A percentile compares a stretch with the other conserved stretches of the same genome.
Conservation (phyloP, 1,140 invertebrate species). For the Hycleus cichorii region DNA sequence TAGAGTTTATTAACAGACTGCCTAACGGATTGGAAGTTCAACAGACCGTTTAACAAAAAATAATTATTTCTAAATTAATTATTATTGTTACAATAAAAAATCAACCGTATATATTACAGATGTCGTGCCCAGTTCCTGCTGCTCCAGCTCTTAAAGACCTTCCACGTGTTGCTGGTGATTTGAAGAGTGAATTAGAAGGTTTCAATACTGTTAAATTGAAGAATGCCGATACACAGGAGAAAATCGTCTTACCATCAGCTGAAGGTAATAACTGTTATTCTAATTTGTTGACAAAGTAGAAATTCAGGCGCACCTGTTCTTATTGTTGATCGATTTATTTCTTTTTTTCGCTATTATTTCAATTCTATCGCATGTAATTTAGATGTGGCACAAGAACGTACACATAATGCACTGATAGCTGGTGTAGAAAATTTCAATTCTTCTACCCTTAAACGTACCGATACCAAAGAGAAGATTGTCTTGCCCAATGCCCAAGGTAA, state of each 20-base stretch:
- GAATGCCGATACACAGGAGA: constrained; percentile 77
- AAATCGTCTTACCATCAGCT: constrained; percentile 78
- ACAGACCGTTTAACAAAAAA: background rate
- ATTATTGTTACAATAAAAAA: too few relatives aligned
- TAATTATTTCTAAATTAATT: too few relatives aligned
- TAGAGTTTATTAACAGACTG: constrained; percentile 9
- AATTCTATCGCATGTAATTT: constrained; percentile 24
- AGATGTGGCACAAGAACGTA: constrained; percentile 70
- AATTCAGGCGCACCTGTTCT: background rate
- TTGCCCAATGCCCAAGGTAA: constrained; percentile 74
- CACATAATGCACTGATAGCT: constrained; percentile 64
- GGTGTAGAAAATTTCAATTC: constrained; percentile 65
- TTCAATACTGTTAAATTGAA: constrained; percentile 79
- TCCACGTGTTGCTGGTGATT: constrained; percentile 77
- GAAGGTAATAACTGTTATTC: constrained; percentile 57
- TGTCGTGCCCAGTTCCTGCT: constrained; percentile 35
- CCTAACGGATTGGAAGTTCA: constrained; percentile 6
- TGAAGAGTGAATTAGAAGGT: constrained; percentile 80
- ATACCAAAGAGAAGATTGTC: constrained; percentile 71
- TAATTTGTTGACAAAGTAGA: background rate
- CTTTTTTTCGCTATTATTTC: background rate
- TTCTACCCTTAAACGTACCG: constrained; percentile 62
- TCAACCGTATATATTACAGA: constrained; percentile 17
- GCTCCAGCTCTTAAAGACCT: constrained; percentile 70
- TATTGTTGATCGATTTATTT: background rate